Evolutionary conservation across 2,797 vertebrate species (phyloP).

Genomic region (Fringilla coelebs): DNA sequence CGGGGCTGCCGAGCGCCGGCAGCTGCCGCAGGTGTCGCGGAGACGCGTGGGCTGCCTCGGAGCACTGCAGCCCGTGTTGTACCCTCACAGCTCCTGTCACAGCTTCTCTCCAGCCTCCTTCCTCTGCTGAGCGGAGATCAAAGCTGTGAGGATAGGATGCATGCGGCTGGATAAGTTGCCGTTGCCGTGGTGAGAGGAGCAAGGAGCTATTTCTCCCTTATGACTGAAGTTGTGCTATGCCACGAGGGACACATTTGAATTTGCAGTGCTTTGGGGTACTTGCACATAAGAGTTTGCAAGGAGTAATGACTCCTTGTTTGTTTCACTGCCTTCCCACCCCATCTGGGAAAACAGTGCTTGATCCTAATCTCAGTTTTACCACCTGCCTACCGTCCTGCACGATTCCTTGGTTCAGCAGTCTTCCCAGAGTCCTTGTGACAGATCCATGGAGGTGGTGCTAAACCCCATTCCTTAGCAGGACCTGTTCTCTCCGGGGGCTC

Average conservation of each 20-base stretch:
- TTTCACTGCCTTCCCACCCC: not conserved
- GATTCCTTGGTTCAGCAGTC: not conserved
- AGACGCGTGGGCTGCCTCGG: fast-evolving
- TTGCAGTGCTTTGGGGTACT: not conserved
- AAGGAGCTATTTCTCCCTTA: not conserved
- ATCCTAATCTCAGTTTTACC: not conserved
- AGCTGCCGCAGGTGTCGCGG: not conserved
- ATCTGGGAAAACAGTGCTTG: not conserved
- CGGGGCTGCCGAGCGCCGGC: not conserved
- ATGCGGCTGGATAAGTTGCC: fast-evolving
- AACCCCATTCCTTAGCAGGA: not conserved
- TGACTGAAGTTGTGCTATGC: fast-evolving
- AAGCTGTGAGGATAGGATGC: not conserved
- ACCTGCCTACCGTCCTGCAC: not conserved
- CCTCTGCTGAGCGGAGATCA: not conserved
- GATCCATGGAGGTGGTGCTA: too few relatives aligned
- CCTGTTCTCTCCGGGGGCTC: fast-evolving
- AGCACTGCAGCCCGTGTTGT: fast-evolving
- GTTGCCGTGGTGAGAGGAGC: not conserved
- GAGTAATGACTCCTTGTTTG: not conserved
- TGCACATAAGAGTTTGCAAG: not conserved
- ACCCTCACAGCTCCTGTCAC: not conserved
- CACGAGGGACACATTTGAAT: not conserved
- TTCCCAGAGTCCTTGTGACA: not conserved
- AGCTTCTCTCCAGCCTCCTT: not conserved